Evolutionary conservation across 2,113 vertebrate species (phyloP).

Genomic region (Onychorhynchus coronatus): DNA sequence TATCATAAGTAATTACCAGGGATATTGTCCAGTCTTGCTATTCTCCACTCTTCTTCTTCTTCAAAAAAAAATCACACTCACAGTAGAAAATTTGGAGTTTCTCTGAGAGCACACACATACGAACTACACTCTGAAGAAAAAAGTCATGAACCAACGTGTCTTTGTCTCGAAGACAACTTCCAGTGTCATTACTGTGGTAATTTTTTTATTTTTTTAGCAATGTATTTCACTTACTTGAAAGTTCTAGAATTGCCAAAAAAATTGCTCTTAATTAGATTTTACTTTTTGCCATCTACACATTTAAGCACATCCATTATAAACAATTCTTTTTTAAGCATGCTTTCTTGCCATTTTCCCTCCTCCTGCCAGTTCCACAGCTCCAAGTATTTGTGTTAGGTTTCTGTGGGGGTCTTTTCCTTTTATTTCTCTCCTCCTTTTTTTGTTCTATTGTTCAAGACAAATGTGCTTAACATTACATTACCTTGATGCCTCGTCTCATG

Average conservation of each 20-base stretch:
- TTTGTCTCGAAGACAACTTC: neutral
- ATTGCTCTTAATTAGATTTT: neutral
- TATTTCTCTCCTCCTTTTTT: neutral
- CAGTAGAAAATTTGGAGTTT: neutral
- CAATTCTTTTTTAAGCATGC: neutral
- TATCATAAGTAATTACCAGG: neutral
- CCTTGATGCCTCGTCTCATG: neutral
- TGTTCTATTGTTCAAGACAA: neutral
- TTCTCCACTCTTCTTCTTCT: neutral
- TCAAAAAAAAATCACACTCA: neutral
- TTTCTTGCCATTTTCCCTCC: neutral
- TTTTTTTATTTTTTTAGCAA: neutral
- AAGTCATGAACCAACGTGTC: neutral
- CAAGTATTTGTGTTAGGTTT: neutral
- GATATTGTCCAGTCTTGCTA: neutral
- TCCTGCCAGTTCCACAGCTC: neutral
- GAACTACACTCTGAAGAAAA: neutral
- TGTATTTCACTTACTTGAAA: neutral
- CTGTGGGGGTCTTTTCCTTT: neutral
- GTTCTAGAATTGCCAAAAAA: neutral
- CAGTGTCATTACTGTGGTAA: rapidly evolving
- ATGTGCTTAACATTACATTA: neutral
- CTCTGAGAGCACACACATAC: neutral
- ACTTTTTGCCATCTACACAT: neutral
- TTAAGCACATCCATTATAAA: neutral